Evolutionary conservation across 2,113 vertebrate species (phyloP).

Genomic region (Chloebia gouldiae): DNA sequence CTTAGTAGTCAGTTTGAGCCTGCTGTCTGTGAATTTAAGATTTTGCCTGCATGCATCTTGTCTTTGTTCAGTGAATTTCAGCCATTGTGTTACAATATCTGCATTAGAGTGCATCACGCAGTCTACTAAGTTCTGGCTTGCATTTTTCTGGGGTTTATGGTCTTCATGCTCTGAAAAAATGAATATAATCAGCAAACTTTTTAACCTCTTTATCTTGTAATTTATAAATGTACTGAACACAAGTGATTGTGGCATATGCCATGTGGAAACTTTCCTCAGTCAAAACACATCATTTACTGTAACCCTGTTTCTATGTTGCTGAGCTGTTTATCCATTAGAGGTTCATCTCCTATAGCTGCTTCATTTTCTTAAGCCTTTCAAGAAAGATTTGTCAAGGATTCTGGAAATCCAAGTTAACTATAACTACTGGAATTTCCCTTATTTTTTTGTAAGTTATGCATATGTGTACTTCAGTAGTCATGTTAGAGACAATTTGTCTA

Average conservation of each 20-base stretch:
- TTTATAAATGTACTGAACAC: not conserved
- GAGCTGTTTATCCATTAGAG: not conserved
- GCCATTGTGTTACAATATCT: not conserved
- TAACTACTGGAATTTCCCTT: constrained; percentile 3
- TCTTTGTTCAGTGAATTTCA: not conserved
- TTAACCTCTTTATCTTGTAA: not conserved
- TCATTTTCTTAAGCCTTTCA: not conserved
- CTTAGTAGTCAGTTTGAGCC: not conserved
- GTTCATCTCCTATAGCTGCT: not conserved
- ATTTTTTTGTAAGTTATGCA: not conserved
- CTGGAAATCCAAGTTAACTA: not conserved
- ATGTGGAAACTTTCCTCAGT: not conserved
- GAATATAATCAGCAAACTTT: not conserved
- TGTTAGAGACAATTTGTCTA: not conserved
- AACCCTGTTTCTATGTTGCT: not conserved
- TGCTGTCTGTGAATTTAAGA: not conserved
- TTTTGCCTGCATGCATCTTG: not conserved
- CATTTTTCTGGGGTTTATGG: not conserved
- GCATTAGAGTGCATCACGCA: not conserved
- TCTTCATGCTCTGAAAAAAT: not conserved
- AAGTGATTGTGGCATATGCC: not conserved
- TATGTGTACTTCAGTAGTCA: not conserved
- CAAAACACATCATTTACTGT: not conserved
- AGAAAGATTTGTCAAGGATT: not conserved
- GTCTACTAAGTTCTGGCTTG: not conserved